Percentiles rank a stretch among this genome's conserved stretches.
phyloP scores from a whole-genome alignment of 2,888 invertebrate genomes.

The Drosophila putrida region DNA sequence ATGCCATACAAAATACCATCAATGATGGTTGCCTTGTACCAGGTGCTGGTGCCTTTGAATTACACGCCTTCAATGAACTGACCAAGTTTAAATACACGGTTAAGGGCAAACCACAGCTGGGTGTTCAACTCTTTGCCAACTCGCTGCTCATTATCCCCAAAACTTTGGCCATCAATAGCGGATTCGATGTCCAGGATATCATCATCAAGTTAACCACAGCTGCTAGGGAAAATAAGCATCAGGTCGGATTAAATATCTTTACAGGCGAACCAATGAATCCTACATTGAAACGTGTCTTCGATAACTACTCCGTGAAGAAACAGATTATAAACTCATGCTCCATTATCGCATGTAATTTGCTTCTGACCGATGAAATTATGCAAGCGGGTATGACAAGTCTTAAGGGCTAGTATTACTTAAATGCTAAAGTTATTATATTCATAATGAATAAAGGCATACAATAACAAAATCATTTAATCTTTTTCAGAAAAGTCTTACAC shows the following conservation, averaged over 20 bases:
- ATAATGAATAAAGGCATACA: no score
- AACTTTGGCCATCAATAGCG: slow-evolving; percentile 95
- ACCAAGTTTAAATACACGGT: slow-evolving; percentile 92
- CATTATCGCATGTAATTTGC: slow-evolving; percentile 97
- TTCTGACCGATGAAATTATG: slow-evolving; percentile 99
- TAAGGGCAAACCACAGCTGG: slow-evolving; percentile 94
- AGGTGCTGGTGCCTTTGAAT: slow-evolving; percentile 98
- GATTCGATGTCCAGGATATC: slow-evolving; percentile 97
- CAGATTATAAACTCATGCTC: slow-evolving; percentile 98
- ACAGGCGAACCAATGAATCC: slow-evolving; percentile 96
- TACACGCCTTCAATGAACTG: slow-evolving; percentile 92
- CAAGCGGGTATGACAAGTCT: slow-evolving; percentile 98
- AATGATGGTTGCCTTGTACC: slow-evolving; percentile 96
- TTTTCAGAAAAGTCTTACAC: no score
- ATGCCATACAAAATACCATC: slow-evolving; percentile 98
- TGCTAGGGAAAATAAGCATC: slow-evolving; percentile 88
- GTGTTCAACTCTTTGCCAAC: slow-evolving; percentile 97
- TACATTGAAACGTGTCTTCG: slow-evolving; percentile 93
- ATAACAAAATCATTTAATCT: no score
- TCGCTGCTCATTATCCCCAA: slow-evolving; percentile 97
- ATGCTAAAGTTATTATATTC: neutral
- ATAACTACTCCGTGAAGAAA: slow-evolving; percentile 98
- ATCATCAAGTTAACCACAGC: slow-evolving; percentile 98
- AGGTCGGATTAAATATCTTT: slow-evolving; percentile 95
- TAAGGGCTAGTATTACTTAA: slow-evolving; percentile 83